phyloP scores from a whole-genome alignment of 2,888 invertebrate species.

The Coleophora deauratella region DNA sequence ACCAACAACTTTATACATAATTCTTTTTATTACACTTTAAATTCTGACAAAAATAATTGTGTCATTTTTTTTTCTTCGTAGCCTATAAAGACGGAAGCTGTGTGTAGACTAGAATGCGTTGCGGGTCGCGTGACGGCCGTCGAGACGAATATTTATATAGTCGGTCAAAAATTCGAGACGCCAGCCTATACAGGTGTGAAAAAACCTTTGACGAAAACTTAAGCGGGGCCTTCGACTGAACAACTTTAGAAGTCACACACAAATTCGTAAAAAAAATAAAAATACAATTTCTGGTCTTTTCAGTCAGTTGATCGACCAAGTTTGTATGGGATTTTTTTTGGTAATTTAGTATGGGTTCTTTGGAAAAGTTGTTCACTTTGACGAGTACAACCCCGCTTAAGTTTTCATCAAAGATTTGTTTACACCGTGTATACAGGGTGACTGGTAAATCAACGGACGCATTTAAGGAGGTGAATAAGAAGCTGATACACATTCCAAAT shows the following conservation, averaged over 20 bases:
- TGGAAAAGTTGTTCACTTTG: too few relatives aligned
- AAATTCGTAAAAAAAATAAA: not conserved
- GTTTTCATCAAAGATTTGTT: too few relatives aligned
- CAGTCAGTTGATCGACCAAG: too few relatives aligned
- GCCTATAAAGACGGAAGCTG: constrained; percentile 47
- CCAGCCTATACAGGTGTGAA: constrained; percentile 26
- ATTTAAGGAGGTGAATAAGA: too few relatives aligned
- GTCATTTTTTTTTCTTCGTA: constrained; percentile 27
- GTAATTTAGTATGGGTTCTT: too few relatives aligned
- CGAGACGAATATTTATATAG: constrained; percentile 8
- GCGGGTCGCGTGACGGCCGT: constrained; percentile 19
- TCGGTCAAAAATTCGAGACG: constrained; percentile 21
- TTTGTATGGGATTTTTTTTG: too few relatives aligned
- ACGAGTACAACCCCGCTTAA: too few relatives aligned
- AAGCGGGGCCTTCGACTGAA: not conserved
- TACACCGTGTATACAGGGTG: too few relatives aligned
- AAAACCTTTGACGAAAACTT: constrained; percentile 19
- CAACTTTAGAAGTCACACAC: not conserved
- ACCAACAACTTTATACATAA: constrained; percentile 44
- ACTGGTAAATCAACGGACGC: too few relatives aligned
- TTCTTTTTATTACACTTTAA: constrained; percentile 19
- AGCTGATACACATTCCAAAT: too few relatives aligned
- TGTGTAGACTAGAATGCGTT: constrained; percentile 49
- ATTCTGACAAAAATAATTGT: constrained; percentile 48
- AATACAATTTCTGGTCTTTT: too few relatives aligned